Conservation (phyloP, 2,888 invertebrate genomes). For the Thumatha senex region DNA sequence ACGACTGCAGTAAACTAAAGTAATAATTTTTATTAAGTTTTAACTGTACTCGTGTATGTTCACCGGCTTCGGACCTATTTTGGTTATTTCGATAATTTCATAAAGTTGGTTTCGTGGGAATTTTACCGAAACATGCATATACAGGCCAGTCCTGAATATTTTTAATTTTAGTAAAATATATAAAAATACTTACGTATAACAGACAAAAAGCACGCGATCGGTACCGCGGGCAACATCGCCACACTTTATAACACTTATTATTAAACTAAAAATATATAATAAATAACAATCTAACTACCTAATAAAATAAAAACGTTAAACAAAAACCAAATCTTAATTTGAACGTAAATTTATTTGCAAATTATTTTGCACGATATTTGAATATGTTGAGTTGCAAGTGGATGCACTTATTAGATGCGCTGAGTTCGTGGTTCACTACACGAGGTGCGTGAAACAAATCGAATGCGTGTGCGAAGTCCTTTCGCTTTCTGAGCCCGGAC, state of each 20-base stretch:
- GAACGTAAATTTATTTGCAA: background rate
- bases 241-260: conserved; percentile 13
- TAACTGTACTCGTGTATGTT: too few species aligned
- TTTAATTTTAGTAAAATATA: too few species aligned
- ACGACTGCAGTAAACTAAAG: too few species aligned
- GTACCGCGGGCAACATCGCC: conserved; percentile 58
- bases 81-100: too few species aligned
- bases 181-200: conserved; percentile 64
- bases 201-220: conserved; percentile 71
- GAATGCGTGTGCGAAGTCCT: background rate
- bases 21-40: too few species aligned
- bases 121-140: too few species aligned
- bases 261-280: conserved; percentile 2
- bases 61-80: too few species aligned
- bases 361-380: background rate
- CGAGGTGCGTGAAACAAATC: background rate
- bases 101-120: too few species aligned
- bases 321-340: background rate
- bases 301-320: background rate
- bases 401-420: background rate
- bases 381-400: background rate
- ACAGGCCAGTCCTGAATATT: too few species aligned
- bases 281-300: background rate
- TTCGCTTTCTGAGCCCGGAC: background rate
- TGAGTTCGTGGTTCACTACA: too few species aligned